Evolutionary conservation across 2,888 invertebrate species (phyloP).

Genomic region (Bembecia ichneumoniformis): DNA sequence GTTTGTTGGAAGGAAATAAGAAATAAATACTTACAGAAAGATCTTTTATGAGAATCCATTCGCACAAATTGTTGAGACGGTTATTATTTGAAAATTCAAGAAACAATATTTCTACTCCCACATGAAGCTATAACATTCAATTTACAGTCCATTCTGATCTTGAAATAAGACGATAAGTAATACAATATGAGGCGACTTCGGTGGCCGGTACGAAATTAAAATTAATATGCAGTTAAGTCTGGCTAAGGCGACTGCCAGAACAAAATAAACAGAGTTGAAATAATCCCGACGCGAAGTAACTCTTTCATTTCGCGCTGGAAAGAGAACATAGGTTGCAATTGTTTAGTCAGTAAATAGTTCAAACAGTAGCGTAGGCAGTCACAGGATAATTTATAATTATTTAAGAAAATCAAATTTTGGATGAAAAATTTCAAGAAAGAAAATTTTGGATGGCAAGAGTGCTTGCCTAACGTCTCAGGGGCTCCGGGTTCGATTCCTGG

Average conservation of each 20-base stretch:
- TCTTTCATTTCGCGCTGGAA: constrained; percentile 53
- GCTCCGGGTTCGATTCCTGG: too few species aligned
- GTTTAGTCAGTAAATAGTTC: constrained; percentile 28
- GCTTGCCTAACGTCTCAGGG: too few species aligned
- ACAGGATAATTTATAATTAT: too few species aligned
- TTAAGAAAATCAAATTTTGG: too few species aligned
- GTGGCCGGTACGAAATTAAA: constrained; percentile 14
- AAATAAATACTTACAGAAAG: too few species aligned
- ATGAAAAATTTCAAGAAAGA: too few species aligned
- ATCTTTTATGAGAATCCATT: too few species aligned
- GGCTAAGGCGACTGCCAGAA: background rate
- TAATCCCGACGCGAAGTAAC: constrained; percentile 46
- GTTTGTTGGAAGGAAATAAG: too few species aligned
- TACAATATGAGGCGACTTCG: background rate
- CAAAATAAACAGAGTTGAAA: constrained; percentile 17
- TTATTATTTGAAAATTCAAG: background rate
- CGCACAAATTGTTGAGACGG: too few species aligned
- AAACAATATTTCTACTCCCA: background rate
- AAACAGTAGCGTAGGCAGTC: background rate
- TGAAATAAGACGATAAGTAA: background rate
- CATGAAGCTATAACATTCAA: background rate
- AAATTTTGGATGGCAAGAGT: too few species aligned
- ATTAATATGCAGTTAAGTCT: constrained; percentile 12
- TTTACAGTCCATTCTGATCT: background rate
- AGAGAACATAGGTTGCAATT: constrained; percentile 37